These are phyloP conservation scores for Drosophila peninsularis DNA, from an alignment of 2,888 invertebrate genomes.

Conservation along the genomic window DNA sequence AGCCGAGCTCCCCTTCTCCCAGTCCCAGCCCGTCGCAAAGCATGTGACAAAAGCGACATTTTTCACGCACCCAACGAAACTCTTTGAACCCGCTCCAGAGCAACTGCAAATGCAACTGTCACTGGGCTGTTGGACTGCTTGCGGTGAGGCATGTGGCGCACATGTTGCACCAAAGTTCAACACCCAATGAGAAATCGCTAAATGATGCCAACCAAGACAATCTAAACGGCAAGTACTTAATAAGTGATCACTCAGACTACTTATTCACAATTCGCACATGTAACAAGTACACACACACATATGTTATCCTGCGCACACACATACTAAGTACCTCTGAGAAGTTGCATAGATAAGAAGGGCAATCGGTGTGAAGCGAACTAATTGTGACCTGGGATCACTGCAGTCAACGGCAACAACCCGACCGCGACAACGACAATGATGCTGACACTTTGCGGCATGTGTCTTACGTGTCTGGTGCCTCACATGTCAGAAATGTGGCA, in stretches of 20 bases:
- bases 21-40: conserved; percentile 13
- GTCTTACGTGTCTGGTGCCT: conserved; percentile 16
- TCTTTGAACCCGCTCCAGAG: conserved; percentile 63
- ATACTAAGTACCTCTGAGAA: background rate
- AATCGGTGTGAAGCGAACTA: conserved; percentile 36
- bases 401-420: conserved; percentile 4
- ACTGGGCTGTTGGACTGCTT: conserved; percentile 6
- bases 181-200: conserved; percentile 70
- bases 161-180: conserved; percentile 70
- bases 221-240: conserved; percentile 66
- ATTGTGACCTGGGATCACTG: conserved; percentile 28
- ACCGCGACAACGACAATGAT: background rate
- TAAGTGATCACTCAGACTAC: conserved; percentile 66
- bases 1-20: conserved; percentile 1
- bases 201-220: conserved; percentile 59
- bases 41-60: conserved; percentile 75
- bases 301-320: no score
- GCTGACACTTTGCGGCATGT: background rate
- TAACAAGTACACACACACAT: background rate
- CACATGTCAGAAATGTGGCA: conserved; percentile 60
- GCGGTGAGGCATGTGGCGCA: conserved; percentile 65
- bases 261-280: conserved; percentile 2
- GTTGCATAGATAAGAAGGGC: conserved; percentile 33
- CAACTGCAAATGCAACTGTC: conserved; percentile 11
- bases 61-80: conserved; percentile 71